These are phyloP conservation scores for Perdita meconis DNA, from an alignment of 2,888 invertebrate genomes.

Conservation along the genomic window DNA sequence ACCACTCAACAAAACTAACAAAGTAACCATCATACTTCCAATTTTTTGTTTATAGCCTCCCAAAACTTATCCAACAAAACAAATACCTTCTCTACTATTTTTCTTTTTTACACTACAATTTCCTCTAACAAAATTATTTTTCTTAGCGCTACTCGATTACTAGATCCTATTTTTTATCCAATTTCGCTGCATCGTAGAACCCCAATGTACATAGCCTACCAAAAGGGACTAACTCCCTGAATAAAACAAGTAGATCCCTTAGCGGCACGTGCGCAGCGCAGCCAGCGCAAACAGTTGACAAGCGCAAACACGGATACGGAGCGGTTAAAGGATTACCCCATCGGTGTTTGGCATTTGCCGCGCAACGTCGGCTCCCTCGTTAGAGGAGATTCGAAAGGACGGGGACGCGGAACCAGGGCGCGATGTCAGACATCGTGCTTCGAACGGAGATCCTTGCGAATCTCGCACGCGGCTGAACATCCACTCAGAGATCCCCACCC, in stretches of 20 bases:
- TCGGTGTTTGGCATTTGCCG: conserved; percentile 34
- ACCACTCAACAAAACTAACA: no score
- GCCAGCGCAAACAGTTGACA: conserved; percentile 35
- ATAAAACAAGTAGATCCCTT: background rate
- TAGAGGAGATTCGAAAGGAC: conserved; percentile 56
- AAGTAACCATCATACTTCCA: no score
- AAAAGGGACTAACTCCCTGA: no score
- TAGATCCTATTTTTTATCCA: no score
- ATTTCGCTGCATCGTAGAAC: no score
- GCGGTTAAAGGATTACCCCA: conserved; percentile 32
- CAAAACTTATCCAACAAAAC: no score
- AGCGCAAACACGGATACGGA: conserved; percentile 11
- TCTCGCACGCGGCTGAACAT: conserved; percentile 45
- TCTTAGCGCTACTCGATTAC: no score
- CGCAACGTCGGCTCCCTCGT: conserved; percentile 44
- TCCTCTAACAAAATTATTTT: no score
- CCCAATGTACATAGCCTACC: no score
- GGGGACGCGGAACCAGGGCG: conserved; percentile 7
- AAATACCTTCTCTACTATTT: no score
- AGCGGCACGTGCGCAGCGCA: conserved; percentile 1
- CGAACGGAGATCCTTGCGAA: conserved; percentile 46
- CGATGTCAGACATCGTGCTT: conserved; percentile 22
- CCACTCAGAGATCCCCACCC: conserved; percentile 21
- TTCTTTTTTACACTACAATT: no score
- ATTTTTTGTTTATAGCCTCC: no score